Conservation (phyloP, 2,113 vertebrate species). For the Buteo buteo region DNA sequence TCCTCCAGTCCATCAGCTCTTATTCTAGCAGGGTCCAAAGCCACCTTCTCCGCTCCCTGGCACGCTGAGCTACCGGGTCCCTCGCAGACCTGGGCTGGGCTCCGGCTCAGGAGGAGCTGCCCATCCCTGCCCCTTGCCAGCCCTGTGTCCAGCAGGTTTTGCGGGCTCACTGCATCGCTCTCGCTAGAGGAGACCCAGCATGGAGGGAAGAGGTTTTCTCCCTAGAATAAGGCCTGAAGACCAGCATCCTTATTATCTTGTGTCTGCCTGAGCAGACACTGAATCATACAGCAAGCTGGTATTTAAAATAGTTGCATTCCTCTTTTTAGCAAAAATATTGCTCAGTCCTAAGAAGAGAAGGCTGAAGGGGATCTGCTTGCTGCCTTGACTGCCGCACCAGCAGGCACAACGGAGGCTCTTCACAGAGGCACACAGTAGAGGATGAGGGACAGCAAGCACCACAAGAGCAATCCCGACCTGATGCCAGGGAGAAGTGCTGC, state of each 20-base stretch:
- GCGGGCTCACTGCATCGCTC: fast-evolving
- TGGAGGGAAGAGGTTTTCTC: background rate
- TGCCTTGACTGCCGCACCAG: fast-evolving
- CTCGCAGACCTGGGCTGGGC: background rate
- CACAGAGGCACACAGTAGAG: no score
- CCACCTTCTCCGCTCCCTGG: background rate
- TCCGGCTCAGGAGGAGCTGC: no score
- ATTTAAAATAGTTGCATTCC: background rate
- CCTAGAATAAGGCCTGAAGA: background rate
- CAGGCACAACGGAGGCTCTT: background rate
- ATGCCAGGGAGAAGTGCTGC: no score
- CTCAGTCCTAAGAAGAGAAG: background rate
- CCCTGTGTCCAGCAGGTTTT: fast-evolving
- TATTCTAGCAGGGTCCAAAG: background rate
- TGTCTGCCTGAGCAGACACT: background rate
- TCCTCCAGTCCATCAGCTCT: background rate
- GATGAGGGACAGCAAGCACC: fast-evolving
- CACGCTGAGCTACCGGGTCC: fast-evolving
- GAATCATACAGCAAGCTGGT: background rate
- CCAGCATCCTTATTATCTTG: background rate
- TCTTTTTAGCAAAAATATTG: background rate
- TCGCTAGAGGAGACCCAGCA: background rate
- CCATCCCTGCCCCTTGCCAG: background rate
- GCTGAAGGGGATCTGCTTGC: background rate
- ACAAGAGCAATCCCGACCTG: background rate